Percentiles rank a stretch among this genome's conserved stretches.
These are phyloP conservation scores for Semnopithecus entellus DNA, from an alignment of 2,113 vertebrate genomes.

Conservation along the genomic window DNA sequence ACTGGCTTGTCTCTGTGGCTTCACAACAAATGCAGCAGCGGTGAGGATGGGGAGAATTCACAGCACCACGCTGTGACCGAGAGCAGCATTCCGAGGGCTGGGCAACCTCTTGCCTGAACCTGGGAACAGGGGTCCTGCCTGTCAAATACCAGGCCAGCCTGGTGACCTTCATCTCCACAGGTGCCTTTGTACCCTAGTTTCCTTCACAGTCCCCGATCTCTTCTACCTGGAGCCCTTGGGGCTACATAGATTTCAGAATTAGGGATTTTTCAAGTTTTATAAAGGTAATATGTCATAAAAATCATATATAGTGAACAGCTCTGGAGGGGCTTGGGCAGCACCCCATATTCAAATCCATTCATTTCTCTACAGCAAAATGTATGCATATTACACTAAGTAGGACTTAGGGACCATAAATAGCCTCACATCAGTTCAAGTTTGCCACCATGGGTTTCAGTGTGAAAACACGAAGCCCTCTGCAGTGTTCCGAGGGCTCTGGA, in stretches of 20 bases:
- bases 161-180: fast-evolving
- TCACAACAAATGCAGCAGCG: not conserved
- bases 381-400: not conserved
- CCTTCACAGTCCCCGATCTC: not conserved
- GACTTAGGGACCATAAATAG: not conserved
- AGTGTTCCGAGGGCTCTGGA: not conserved
- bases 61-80: fast-evolving
- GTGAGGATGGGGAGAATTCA: not conserved
- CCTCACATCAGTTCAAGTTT: not conserved
- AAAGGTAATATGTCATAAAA: not conserved
- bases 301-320: not conserved
- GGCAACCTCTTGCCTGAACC: not conserved
- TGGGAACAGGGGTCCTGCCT: not conserved
- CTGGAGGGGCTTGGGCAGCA: not conserved
- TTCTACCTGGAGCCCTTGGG: not conserved
- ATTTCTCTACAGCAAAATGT: not conserved
- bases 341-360: not conserved
- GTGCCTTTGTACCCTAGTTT: not conserved
- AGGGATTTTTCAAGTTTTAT: not conserved
- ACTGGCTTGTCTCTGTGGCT: not conserved
- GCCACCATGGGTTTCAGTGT: not conserved
- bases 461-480: not conserved
- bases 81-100: fast-evolving
- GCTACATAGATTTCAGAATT: not conserved
- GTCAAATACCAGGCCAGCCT: fast-evolving